Conservation (phyloP, 1,140 invertebrate species). For the Physella acuta region DNA sequence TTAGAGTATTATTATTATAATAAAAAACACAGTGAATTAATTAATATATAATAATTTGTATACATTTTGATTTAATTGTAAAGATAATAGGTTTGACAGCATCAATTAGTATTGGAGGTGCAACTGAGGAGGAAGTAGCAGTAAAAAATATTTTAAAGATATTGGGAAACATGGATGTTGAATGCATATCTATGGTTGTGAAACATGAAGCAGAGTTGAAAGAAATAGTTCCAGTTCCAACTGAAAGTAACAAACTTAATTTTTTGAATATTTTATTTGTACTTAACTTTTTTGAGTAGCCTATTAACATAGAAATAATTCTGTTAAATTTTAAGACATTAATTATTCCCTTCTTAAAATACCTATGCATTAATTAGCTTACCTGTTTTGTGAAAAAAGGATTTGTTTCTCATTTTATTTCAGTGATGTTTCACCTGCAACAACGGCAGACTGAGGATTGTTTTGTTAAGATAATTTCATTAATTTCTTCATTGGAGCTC, state of each 20-base stretch:
- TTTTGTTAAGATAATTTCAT: too few species aligned
- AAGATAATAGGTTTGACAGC: not conserved
- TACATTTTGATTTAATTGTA: not conserved
- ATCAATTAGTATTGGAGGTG: not conserved
- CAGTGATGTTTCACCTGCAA: too few species aligned
- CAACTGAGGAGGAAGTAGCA: not conserved
- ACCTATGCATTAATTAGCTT: not conserved
- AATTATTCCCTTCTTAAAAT: not conserved
- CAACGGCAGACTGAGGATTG: too few species aligned
- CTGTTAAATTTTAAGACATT: too few species aligned
- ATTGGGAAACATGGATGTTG: not conserved
- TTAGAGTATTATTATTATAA: not conserved
- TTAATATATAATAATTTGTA: not conserved
- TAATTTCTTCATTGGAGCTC: too few species aligned
- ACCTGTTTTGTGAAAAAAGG: not conserved
- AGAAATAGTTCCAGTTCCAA: not conserved
- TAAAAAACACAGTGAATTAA: not conserved
- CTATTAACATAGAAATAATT: too few species aligned
- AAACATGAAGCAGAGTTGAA: not conserved
- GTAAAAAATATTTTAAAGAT: not conserved
- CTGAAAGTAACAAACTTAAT: not conserved
- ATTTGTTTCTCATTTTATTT: too few species aligned
- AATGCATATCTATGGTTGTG: not conserved
- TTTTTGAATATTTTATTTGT: not conserved
- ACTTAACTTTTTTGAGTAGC: not conserved